Evolutionary conservation across 2,113 vertebrate species (phyloP).

Genomic region (Turdus rufiventris): DNA sequence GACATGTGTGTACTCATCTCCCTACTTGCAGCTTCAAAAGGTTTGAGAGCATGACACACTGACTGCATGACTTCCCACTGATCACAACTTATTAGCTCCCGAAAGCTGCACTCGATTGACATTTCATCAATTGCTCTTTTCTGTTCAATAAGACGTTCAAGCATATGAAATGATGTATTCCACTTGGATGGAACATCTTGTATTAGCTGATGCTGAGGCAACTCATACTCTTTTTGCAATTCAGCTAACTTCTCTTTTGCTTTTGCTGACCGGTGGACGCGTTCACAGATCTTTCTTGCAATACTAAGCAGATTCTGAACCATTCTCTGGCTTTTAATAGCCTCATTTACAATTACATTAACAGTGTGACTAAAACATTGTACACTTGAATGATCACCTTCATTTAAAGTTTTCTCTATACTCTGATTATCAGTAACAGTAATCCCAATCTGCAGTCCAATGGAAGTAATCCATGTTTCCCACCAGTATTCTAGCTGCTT

Average conservation of each 20-base stretch:
- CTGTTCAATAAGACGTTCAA: conserved; percentile 93
- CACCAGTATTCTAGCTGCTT: conserved; percentile 94
- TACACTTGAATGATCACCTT: conserved; percentile 84
- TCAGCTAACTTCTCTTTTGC: conserved; percentile 88
- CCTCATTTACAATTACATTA: conserved; percentile 90
- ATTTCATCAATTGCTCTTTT: conserved; percentile 89
- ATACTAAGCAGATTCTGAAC: conserved; percentile 93
- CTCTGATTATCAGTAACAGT: conserved; percentile 88
- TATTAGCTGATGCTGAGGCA: conserved; percentile 89
- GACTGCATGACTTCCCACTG: conserved; percentile 98
- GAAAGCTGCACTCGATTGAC: conserved; percentile 91
- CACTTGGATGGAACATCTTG: conserved; percentile 93
- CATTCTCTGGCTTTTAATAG: conserved; percentile 97
- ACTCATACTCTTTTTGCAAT: conserved; percentile 81
- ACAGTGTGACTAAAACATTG: conserved; percentile 93
- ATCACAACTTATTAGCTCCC: conserved; percentile 94
- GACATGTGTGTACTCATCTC: conserved; percentile 91
- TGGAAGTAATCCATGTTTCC: conserved; percentile 92
- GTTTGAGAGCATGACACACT: conserved; percentile 90
- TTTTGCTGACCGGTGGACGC: conserved; percentile 86
- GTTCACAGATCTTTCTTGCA: conserved; percentile 93
- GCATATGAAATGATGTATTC: conserved; percentile 93
- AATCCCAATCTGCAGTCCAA: conserved; percentile 89
- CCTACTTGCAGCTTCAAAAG: conserved; percentile 89
- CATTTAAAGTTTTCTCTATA: conserved; percentile 84